These are phyloP conservation scores for Carlito syrichta DNA, from an alignment of 2,113 vertebrate genomes.

Conservation along the genomic window DNA sequence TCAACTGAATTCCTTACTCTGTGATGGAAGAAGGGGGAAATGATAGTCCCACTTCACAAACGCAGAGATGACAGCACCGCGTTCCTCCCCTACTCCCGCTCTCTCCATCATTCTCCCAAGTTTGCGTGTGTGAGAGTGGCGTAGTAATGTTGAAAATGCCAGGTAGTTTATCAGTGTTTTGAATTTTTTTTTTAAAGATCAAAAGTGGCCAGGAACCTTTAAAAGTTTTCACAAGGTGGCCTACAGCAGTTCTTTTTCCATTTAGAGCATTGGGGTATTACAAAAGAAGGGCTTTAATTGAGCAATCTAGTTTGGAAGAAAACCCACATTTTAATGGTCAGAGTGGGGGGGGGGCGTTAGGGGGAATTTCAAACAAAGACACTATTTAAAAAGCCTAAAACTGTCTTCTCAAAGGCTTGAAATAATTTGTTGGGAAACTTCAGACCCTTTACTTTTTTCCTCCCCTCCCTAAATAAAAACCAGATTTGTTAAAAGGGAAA, in stretches of 20 bases:
- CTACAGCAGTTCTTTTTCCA: conserved; percentile 64
- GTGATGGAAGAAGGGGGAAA: neutral
- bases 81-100: no score
- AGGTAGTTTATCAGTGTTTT: conserved; percentile 31
- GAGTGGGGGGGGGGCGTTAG: conserved; percentile 60
- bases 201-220: conserved; percentile 61
- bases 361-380: conserved; percentile 76
- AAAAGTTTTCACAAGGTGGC: conserved; percentile 72
- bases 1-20: conserved; percentile 7
- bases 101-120: neutral
- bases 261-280: conserved; percentile 64
- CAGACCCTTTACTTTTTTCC: conserved; percentile 77
- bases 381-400: conserved; percentile 77
- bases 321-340: conserved; percentile 76
- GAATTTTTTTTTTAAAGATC: conserved; percentile 31
- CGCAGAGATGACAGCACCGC: neutral
- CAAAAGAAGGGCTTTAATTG: conserved; percentile 75
- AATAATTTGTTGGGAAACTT: conserved; percentile 80
- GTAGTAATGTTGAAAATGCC: neutral
- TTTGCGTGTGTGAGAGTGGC: neutral
- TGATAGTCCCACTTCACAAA: conserved; percentile 27
- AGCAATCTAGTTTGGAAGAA: conserved; percentile 77
- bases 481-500: conserved; percentile 79
- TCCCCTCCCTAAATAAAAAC: conserved; percentile 77
- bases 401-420: conserved; percentile 78